phyloP scores from a whole-genome alignment of 1,140 invertebrate genomes.

The Solen grandis region DNA sequence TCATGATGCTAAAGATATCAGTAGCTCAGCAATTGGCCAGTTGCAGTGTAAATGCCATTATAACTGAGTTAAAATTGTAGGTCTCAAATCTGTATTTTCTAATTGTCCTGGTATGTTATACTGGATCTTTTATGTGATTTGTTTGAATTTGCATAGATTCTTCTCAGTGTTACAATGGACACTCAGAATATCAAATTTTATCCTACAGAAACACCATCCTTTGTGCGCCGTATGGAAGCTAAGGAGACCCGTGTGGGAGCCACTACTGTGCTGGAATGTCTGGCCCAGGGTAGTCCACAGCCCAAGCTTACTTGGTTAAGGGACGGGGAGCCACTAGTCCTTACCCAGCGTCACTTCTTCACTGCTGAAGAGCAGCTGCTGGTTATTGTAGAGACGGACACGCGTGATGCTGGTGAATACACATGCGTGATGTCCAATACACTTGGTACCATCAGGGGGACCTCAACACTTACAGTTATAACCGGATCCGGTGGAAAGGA shows the following conservation, averaged over 20 bases:
- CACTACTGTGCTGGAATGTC: slow-evolving; percentile 92
- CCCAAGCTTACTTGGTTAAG: slow-evolving; percentile 95
- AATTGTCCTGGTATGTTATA: too few relatives aligned
- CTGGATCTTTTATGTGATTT: too few relatives aligned
- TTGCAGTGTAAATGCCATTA: too few relatives aligned
- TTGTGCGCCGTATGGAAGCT: slow-evolving; percentile 91
- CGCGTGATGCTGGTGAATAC: slow-evolving; percentile 91
- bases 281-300: slow-evolving; percentile 91
- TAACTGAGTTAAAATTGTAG: too few relatives aligned
- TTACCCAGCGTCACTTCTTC: slow-evolving; percentile 89
- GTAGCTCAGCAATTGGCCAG: too few relatives aligned
- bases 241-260: slow-evolving; percentile 90
- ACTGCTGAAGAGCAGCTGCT: slow-evolving; percentile 92
- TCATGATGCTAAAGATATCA: too few relatives aligned
- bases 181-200: too few relatives aligned
- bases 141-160: too few relatives aligned
- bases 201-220: slow-evolving; percentile 89
- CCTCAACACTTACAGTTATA: slow-evolving; percentile 82
- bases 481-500: slow-evolving; percentile 66
- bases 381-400: slow-evolving; percentile 90
- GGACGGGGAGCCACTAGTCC: slow-evolving; percentile 87
- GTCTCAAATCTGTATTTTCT: too few relatives aligned
- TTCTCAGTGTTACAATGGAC: too few relatives aligned
- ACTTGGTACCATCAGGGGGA: slow-evolving; percentile 86
- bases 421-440: slow-evolving; percentile 90